Base-by-base conservation (phyloP, 2,888 invertebrate species). In the Agrypnus murinus region DNA sequence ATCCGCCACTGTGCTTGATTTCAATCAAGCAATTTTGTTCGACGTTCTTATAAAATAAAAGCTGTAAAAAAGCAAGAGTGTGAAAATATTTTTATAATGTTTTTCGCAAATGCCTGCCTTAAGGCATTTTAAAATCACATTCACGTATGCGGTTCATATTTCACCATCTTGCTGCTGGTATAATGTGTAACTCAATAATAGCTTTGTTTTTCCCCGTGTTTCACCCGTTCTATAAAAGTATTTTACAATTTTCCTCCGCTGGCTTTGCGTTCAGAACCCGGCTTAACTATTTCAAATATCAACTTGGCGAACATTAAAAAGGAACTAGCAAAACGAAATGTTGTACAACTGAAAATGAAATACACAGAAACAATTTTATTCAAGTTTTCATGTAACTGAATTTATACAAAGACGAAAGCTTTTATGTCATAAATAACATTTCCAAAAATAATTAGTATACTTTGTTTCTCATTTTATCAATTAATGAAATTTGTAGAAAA, bases 101-200 rank as follows among this genome's bases (percentile, higher is more conserved):
- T 43, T 59, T 59, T 32, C 15, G 12, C 8, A 46, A n/a, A n/a
- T n/a, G n/a, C n/a, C n/a, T 9, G 12, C 50, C 50, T 50, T 48
- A 14, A 50, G 50, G 50, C 50, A 50, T 50, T 50, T 50, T 50
- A 19, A 50, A 50, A 50, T 50, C 50, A 50, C 14, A 50, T 50
- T 31, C 50, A 31, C 31, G 48, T 50, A 31, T 32, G 32, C 32
- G 31, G 50, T 50, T 50, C 50, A 50, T 48, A 50, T 50, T 50
- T 50, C 50, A 50, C 1, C 50, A 50, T 50, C 50, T 50, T 50
- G 25, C 31, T 50, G 50, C 12, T 50, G 19, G 50, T 50, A 25
- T 25, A 8, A 14, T 8, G 6, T 43, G 9, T 50, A 50, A 32
- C 50, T 48, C 17, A 25, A 48, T 48, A 48, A 46, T 46, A 46